These are phyloP conservation scores for Strix aluco DNA, from an alignment of 2,113 vertebrate genomes.

Conservation along the genomic window DNA sequence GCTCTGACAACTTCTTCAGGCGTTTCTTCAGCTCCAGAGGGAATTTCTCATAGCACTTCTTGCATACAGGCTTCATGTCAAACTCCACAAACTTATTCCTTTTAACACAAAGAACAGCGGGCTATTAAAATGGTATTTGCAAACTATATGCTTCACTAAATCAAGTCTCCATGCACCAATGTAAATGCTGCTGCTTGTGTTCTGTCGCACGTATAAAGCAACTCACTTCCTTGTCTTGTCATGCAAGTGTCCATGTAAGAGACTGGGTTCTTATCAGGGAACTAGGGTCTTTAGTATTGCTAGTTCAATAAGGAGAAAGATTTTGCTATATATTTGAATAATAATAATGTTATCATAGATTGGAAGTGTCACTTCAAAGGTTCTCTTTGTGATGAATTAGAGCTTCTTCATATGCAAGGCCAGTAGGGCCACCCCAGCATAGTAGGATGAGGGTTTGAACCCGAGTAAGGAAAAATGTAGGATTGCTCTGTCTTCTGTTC, in stretches of 20 bases:
- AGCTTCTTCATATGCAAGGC: neutral
- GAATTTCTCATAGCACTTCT: slow-evolving; percentile 95
- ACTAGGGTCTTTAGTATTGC: neutral
- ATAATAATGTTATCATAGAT: neutral
- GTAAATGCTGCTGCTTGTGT: neutral
- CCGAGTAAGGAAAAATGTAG: neutral
- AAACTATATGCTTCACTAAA: neutral
- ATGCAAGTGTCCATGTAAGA: neutral
- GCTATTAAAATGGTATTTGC: neutral
- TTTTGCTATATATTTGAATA: neutral
- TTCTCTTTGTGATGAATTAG: neutral
- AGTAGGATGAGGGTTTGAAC: neutral
- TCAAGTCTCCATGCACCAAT: neutral
- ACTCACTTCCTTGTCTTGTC: neutral
- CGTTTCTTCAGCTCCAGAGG: slow-evolving; percentile 96
- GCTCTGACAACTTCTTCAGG: slow-evolving; percentile 91
- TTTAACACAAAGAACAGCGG: slow-evolving; percentile 50
- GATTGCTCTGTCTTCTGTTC: neutral
- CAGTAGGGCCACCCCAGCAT: neutral
- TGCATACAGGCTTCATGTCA: slow-evolving; percentile 97
- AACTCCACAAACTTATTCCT: slow-evolving; percentile 99
- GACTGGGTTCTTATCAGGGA: neutral
- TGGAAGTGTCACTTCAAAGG: neutral
- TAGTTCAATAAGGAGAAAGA: neutral
- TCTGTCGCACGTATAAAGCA: neutral